Evolutionary conservation across 2,797 vertebrate species (phyloP).

Genomic region (Anisognathus igniventris): DNA sequence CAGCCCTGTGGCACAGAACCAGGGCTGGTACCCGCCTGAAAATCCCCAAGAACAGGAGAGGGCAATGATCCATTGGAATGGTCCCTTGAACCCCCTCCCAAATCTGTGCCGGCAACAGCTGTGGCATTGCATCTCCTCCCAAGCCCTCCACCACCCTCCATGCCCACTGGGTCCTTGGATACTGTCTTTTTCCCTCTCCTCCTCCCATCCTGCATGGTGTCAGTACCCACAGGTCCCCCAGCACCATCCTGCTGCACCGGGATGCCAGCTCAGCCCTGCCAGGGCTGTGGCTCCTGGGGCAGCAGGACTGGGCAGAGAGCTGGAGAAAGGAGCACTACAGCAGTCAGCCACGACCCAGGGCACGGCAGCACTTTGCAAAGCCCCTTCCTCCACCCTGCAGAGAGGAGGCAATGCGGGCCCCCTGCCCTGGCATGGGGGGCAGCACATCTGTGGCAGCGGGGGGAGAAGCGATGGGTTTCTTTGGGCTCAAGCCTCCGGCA

Average conservation of each 20-base stretch:
- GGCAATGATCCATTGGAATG: neutral
- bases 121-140: neutral
- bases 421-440: neutral
- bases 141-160: neutral
- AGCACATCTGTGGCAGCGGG: neutral
- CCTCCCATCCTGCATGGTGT: neutral
- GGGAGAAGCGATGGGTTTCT: slow-evolving; percentile 2
- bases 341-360: rapidly evolving
- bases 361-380: neutral
- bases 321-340: neutral
- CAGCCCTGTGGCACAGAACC: neutral
- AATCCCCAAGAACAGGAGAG: slow-evolving; percentile 18
- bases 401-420: rapidly evolving
- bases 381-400: neutral
- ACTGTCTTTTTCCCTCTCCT: neutral
- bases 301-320: neutral
- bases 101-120: neutral
- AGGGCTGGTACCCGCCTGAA: slow-evolving; percentile 1
- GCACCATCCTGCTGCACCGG: neutral
- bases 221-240: neutral
- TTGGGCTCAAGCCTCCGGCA: neutral
- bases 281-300: neutral
- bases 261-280: neutral
- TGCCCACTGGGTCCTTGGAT: neutral
- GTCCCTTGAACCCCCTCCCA: neutral